These are phyloP conservation scores for Bombus sibiricus DNA, from an alignment of 1,140 invertebrate species.

Conservation along the genomic window DNA sequence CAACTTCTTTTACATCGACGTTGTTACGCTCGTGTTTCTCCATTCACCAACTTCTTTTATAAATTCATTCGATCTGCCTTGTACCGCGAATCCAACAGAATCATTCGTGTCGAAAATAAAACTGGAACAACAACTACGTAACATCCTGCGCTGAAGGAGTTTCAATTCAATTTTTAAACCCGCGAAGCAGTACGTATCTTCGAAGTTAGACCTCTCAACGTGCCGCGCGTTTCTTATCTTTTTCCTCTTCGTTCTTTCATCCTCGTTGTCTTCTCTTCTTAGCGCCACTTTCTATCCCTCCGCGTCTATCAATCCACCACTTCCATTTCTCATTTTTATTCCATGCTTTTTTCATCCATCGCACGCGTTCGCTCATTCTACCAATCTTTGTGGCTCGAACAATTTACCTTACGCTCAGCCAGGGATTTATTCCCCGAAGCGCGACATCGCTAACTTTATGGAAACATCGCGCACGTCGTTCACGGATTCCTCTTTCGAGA, in stretches of 20 bases:
- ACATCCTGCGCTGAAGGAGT: neutral
- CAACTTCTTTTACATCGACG: neutral
- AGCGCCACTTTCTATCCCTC: no score
- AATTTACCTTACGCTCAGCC: conserved; percentile 23
- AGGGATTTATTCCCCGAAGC: conserved; percentile 15
- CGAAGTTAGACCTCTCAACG: neutral
- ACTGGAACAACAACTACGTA: neutral
- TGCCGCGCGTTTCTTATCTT: neutral
- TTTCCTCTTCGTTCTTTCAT: neutral
- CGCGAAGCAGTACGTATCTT: neutral
- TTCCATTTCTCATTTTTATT: conserved; percentile 24
- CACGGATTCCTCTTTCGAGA: neutral
- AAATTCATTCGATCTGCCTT: neutral
- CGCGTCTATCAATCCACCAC: neutral
- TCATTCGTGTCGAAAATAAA: neutral
- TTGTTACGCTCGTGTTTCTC: neutral
- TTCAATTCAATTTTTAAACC: neutral
- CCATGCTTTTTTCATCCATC: neutral
- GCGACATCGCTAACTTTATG: conserved; percentile 30
- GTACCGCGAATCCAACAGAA: neutral
- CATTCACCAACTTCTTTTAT: neutral
- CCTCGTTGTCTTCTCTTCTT: neutral
- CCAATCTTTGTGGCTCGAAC: neutral
- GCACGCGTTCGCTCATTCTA: no score
- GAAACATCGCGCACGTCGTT: neutral